Conservation (phyloP, 2,888 invertebrate genomes). For the Cotesia congregata region DNA sequence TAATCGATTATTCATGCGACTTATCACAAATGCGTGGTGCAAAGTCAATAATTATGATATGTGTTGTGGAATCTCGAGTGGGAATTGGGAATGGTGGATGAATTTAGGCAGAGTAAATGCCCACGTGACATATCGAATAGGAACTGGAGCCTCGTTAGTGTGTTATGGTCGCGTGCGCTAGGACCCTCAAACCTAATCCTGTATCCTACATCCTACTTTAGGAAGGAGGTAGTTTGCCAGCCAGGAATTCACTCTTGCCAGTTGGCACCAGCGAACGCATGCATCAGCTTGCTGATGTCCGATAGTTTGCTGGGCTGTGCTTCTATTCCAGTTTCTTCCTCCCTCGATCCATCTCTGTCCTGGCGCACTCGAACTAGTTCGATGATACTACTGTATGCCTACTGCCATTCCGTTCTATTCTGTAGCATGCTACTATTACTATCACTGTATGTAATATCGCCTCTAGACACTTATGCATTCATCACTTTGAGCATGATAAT, state of each 20-base stretch:
- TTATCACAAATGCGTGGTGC: background rate
- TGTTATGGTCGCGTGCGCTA: constrained; percentile 34
- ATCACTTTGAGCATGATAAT: constrained; percentile 24
- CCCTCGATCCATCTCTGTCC: background rate
- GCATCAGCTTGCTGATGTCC: constrained; percentile 4
- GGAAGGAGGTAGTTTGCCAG: constrained; percentile 27
- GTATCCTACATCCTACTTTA: background rate
- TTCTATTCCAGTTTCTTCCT: background rate
- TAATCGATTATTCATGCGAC: too few species aligned
- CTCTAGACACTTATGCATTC: constrained; percentile 11
- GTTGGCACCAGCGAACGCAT: constrained; percentile 17
- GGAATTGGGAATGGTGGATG: background rate
- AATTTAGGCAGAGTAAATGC: constrained; percentile 27
- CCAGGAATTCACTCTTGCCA: constrained; percentile 36
- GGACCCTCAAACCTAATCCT: constrained; percentile 23
- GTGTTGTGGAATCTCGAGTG: background rate
- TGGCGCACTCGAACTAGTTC: background rate
- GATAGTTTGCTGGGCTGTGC: background rate
- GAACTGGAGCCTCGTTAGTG: constrained; percentile 40
- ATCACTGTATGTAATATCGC: constrained; percentile 2
- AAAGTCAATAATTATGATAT: background rate
- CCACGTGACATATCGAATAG: constrained; percentile 29
- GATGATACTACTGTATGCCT: constrained; percentile 15
- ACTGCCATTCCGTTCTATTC: background rate
- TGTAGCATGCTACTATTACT: too few species aligned